Conservation (phyloP, 2,888 invertebrate species). For the Drosophila infuscata region DNA sequence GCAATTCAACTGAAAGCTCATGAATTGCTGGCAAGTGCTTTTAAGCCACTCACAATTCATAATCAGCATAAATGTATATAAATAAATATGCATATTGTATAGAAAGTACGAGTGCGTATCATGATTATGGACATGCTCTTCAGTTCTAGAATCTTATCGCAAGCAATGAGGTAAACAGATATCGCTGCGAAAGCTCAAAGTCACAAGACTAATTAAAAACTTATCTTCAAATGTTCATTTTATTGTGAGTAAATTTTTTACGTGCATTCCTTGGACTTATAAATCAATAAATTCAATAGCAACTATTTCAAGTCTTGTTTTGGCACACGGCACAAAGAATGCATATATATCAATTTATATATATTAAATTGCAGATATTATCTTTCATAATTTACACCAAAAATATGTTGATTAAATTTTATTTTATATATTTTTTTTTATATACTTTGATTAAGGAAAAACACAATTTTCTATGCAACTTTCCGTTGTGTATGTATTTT, state of each 20-base stretch:
- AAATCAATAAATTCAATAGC: not conserved
- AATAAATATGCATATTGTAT: not conserved
- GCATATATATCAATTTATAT: no score
- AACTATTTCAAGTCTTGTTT: not conserved
- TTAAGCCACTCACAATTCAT: not conserved
- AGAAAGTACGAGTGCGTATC: no score
- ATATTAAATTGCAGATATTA: not conserved
- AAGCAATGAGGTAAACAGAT: not conserved
- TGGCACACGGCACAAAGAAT: not conserved
- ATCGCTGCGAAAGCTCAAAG: no score
- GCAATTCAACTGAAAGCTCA: not conserved
- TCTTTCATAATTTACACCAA: no score
- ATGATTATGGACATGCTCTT: no score
- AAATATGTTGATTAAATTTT: not conserved
- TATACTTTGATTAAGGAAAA: not conserved
- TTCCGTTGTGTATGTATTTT: constrained; percentile 32
- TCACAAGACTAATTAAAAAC: not conserved
- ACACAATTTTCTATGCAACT: not conserved
- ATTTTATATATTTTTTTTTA: not conserved
- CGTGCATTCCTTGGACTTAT: not conserved
- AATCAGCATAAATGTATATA: not conserved
- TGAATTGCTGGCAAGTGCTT: not conserved
- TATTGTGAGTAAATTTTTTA: not conserved
- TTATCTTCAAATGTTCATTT: not conserved
- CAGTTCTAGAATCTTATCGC: not conserved